phyloP scores from a whole-genome alignment of 2,113 vertebrate species.

The Atrichornis clamosus region DNA sequence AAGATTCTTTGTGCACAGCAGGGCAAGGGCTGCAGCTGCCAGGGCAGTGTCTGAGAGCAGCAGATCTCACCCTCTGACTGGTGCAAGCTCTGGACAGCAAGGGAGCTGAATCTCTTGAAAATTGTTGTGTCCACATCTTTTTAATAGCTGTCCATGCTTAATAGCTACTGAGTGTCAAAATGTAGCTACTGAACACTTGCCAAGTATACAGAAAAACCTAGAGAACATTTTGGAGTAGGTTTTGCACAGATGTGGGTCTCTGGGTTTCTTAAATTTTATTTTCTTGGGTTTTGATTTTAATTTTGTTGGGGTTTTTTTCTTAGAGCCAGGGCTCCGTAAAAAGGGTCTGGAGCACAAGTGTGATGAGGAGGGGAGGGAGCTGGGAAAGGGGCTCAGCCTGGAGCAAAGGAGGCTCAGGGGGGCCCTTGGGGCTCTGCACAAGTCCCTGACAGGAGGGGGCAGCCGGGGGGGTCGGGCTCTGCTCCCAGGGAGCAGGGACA shows the following conservation, averaged over 20 bases:
- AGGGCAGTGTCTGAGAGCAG: not conserved
- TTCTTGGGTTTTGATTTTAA: not conserved
- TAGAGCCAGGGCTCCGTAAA: not conserved
- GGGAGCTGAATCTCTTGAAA: not conserved
- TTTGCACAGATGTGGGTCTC: not conserved
- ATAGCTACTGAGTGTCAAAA: not conserved
- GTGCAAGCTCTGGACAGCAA: not conserved
- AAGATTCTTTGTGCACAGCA: not conserved
- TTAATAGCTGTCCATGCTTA: not conserved
- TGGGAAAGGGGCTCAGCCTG: not conserved
- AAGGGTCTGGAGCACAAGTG: not conserved
- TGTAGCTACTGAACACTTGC: not conserved
- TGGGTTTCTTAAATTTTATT: not conserved
- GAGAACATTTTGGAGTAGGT: not conserved
- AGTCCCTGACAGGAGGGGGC: not conserved
- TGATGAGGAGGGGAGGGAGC: not conserved
- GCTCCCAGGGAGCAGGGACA: not conserved
- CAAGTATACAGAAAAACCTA: not conserved
- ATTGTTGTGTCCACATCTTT: not conserved
- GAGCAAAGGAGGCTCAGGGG: not conserved
- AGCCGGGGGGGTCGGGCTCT: not conserved
- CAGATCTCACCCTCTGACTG: not conserved
- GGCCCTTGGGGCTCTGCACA: not conserved
- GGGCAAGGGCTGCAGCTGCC: not conserved
- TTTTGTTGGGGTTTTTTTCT: not conserved